phyloP scores from a whole-genome alignment of 2,888 invertebrate genomes.

The Drosophila putrida region DNA sequence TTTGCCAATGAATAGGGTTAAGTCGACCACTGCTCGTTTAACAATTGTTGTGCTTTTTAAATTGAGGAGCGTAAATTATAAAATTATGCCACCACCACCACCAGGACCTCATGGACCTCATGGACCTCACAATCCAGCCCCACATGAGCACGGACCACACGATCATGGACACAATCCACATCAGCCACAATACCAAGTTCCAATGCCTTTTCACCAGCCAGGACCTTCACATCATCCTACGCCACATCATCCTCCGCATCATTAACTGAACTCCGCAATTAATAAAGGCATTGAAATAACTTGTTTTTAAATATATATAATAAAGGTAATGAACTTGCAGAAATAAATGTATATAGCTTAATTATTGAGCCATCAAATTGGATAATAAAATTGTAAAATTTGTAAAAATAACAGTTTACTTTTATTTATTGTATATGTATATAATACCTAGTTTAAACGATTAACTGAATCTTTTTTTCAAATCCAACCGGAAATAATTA shows the following conservation, averaged over 20 bases:
- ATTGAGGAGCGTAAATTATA: neutral
- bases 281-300: too few species aligned
- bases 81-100: constrained; percentile 35
- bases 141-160: constrained; percentile 26
- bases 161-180: constrained; percentile 32
- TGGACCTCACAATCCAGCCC: constrained; percentile 6
- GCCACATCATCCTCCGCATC: constrained; percentile 16
- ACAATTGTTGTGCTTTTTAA: constrained; percentile 4
- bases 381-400: too few species aligned
- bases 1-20: constrained; percentile 11
- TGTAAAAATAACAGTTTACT: too few species aligned
- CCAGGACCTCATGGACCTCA: constrained; percentile 10
- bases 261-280: neutral
- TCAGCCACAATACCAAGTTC: constrained; percentile 25
- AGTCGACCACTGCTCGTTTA: constrained; percentile 1
- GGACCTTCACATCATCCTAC: constrained; percentile 12
- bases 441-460: too few species aligned
- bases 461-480: neutral
- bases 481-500: neutral
- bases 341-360: too few species aligned
- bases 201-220: constrained; percentile 21
- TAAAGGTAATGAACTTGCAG: too few species aligned
- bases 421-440: too few species aligned
- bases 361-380: too few species aligned
- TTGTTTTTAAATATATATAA: too few species aligned